phyloP scores from a whole-genome alignment of 2,888 invertebrate genomes.

The Plebejus melissa region DNA sequence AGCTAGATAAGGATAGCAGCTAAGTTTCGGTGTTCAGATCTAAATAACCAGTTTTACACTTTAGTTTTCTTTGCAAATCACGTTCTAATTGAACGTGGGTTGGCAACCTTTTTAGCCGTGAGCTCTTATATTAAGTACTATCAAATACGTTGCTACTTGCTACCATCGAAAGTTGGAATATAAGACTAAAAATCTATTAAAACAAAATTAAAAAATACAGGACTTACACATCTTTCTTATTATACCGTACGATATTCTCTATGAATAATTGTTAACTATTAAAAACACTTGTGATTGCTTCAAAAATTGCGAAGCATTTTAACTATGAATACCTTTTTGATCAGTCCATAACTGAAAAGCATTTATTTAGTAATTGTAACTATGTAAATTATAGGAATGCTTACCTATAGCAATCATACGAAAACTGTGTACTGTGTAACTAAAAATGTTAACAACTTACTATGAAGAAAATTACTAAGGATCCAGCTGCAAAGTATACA shows the following conservation, averaged over 20 bases:
- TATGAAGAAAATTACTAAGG: too few species aligned
- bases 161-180: too few species aligned
- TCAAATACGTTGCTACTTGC: too few species aligned
- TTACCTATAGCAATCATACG: background rate
- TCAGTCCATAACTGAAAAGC: background rate
- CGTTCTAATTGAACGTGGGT: constrained; percentile 4
- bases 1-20: background rate
- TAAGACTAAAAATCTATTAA: too few species aligned
- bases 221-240: too few species aligned
- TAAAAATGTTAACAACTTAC: too few species aligned
- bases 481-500: too few species aligned
- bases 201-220: too few species aligned
- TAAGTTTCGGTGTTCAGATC: background rate
- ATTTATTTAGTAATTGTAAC: background rate
- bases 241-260: too few species aligned
- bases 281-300: background rate
- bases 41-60: constrained; percentile 3
- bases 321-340: background rate
- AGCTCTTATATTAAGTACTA: too few species aligned
- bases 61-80: constrained; percentile 15
- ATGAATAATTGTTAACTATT: background rate
- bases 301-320: background rate
- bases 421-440: background rate
- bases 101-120: background rate
- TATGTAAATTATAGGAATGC: background rate